A percentile compares a stretch with the other conserved stretches of the same genome.
phyloP scores from a whole-genome alignment of 1,140 invertebrate species.

The Psix sp. region DNA sequence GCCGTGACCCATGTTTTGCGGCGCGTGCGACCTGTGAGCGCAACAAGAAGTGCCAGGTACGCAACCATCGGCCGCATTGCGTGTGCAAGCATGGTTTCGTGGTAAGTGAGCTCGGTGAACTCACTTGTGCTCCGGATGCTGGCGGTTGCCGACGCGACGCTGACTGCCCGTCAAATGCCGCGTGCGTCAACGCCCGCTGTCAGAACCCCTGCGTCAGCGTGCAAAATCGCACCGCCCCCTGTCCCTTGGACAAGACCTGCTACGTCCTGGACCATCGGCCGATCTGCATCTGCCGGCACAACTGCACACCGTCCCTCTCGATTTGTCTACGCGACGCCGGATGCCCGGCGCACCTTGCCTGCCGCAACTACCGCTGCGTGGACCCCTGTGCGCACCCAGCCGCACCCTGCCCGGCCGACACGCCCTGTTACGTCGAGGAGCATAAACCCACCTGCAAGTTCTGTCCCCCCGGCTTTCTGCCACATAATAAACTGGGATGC shows the following conservation, averaged over 20 bases:
- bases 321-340: slow-evolving; percentile 93
- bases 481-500: slow-evolving; percentile 93
- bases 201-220: slow-evolving; percentile 87
- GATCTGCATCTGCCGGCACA: slow-evolving; percentile 89
- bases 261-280: slow-evolving; percentile 90
- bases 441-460: slow-evolving; percentile 95
- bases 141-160: slow-evolving; percentile 87
- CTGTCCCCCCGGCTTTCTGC: slow-evolving; percentile 92
- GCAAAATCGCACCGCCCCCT: slow-evolving; percentile 76
- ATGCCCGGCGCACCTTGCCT: slow-evolving; percentile 89
- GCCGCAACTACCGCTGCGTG: slow-evolving; percentile 91
- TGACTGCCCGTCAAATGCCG: slow-evolving; percentile 90
- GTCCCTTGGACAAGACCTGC: slow-evolving; percentile 88
- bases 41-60: slow-evolving; percentile 92
- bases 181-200: slow-evolving; percentile 88
- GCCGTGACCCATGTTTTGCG: slow-evolving; percentile 86
- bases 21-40: slow-evolving; percentile 81
- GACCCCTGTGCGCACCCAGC: slow-evolving; percentile 88
- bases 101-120: slow-evolving; percentile 88
- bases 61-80: slow-evolving; percentile 89
- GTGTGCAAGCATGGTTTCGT: slow-evolving; percentile 92
- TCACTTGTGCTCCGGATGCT: slow-evolving; percentile 87
- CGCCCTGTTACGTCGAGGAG: slow-evolving; percentile 93
- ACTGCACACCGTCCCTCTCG: slow-evolving; percentile 89
- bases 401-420: slow-evolving; percentile 86